phyloP scores from a whole-genome alignment of 1,140 invertebrate genomes.

The Planococcus citri region DNA sequence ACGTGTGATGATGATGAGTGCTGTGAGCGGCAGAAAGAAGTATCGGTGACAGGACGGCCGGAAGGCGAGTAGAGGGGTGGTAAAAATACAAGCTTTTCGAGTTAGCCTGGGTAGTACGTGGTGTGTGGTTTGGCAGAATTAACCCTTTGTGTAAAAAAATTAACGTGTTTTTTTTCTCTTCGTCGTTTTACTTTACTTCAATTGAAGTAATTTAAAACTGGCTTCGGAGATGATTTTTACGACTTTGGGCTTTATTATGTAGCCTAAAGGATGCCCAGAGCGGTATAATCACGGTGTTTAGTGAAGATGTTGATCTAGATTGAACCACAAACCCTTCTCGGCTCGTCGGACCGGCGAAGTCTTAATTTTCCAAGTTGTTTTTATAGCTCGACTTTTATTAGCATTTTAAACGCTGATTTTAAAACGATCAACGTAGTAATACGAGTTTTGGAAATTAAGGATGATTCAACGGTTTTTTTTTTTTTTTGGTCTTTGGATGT shows the following conservation, averaged over 20 bases:
- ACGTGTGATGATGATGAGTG: too few relatives aligned
- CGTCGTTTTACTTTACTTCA: background rate
- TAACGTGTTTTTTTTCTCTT: background rate
- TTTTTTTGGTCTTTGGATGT: too few relatives aligned
- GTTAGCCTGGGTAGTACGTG: too few relatives aligned
- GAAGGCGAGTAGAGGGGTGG: too few relatives aligned
- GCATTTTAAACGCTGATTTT: too few relatives aligned
- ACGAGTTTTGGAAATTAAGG: too few relatives aligned
- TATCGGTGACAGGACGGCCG: too few relatives aligned
- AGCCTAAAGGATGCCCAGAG: background rate
- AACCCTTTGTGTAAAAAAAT: background rate
- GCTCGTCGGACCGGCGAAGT: background rate
- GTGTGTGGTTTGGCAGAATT: background rate
- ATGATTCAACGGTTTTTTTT: too few relatives aligned
- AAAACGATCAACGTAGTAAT: too few relatives aligned
- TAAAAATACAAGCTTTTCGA: too few relatives aligned
- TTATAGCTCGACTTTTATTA: background rate
- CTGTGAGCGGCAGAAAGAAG: too few relatives aligned
- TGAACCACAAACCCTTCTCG: background rate
- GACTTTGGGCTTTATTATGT: background rate
- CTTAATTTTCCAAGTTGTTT: background rate
- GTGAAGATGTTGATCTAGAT: constrained; percentile 1
- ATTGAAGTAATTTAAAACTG: constrained; percentile 7
- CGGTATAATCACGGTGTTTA: background rate
- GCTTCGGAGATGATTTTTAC: background rate